phyloP scores from a whole-genome alignment of 2,797 vertebrate species.

The Hyperoplus lanceolatus region DNA sequence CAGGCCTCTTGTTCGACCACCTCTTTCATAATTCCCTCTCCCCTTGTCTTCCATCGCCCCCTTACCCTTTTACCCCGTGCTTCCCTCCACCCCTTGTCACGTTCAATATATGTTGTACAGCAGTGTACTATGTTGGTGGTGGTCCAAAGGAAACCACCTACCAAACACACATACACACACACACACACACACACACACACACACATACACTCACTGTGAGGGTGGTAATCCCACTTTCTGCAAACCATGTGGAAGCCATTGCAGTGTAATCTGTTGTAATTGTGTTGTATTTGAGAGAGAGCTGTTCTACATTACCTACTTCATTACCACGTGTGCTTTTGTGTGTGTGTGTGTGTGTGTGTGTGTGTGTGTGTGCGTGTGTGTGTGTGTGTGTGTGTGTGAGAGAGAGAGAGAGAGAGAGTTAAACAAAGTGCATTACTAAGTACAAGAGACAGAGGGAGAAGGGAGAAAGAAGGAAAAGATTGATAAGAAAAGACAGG shows the following conservation, averaged over 20 bases:
- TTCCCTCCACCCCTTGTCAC: constrained; percentile 55
- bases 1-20: constrained; percentile 17
- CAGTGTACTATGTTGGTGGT: constrained; percentile 52
- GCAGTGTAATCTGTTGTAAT: constrained; percentile 80
- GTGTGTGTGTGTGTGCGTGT: no score
- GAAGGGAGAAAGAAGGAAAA: constrained; percentile 2
- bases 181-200: constrained; percentile 27
- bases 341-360: not conserved
- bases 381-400: constrained; percentile 20
- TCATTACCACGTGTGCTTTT: constrained; percentile 46
- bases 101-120: constrained; percentile 49
- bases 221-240: constrained; percentile 76
- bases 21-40: constrained; percentile 27
- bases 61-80: constrained; percentile 50
- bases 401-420: not conserved
- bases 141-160: constrained; percentile 67
- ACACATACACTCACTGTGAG: constrained; percentile 41
- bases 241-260: constrained; percentile 83
- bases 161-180: constrained; percentile 43
- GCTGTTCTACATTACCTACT: constrained; percentile 74
- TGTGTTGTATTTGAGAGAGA: constrained; percentile 76
- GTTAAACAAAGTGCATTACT: not conserved
- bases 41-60: constrained; percentile 23
- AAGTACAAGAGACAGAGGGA: constrained; percentile 6
- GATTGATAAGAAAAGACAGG: not conserved